phyloP scores from a whole-genome alignment of 2,113 vertebrate species.

The Lepus timidus region DNA sequence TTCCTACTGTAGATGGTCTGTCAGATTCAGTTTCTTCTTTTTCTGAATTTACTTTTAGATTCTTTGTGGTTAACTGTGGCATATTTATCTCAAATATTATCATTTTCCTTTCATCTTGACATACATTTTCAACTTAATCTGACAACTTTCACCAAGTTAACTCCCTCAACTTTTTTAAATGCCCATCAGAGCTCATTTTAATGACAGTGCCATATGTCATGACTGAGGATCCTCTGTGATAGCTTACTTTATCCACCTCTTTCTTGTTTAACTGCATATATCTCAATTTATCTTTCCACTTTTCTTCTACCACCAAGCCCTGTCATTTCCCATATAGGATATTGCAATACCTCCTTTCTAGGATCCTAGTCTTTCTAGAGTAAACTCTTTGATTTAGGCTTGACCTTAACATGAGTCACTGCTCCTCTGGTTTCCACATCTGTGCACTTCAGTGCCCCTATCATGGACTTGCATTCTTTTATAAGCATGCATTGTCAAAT shows the following conservation, averaged over 20 bases:
- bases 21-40: neutral
- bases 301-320: neutral
- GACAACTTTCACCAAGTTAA: neutral
- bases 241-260: neutral
- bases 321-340: neutral
- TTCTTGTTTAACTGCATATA: neutral
- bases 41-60: conserved; percentile 1
- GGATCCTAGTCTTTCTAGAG: neutral
- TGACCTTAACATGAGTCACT: neutral
- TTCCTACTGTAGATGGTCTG: neutral
- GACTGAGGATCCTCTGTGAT: neutral
- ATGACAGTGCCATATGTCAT: neutral
- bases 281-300: neutral
- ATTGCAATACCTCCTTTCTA: neutral
- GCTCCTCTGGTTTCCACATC: neutral
- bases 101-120: neutral
- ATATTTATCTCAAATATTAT: neutral
- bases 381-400: neutral
- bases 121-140: neutral
- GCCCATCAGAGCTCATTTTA: neutral
- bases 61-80: neutral
- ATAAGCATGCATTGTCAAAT: neutral
- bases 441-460: neutral
- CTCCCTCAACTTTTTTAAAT: neutral
- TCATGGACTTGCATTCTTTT: neutral